phyloP scores from a whole-genome alignment of 2,113 vertebrate species.

The Tiliqua scincoides region DNA sequence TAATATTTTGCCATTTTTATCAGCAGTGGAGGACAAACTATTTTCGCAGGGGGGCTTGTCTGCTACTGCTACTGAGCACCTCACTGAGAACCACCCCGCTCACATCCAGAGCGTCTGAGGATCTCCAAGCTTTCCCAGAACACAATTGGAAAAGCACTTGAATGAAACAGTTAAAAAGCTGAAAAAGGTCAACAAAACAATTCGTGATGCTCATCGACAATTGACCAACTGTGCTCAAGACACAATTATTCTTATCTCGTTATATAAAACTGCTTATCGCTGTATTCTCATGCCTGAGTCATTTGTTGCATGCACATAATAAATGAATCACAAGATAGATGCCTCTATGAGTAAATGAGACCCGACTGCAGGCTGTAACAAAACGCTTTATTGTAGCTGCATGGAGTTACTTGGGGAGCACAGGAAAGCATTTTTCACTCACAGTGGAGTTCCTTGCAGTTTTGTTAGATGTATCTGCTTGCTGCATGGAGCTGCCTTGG shows the following conservation, averaged over 20 bases:
- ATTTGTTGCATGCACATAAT: neutral
- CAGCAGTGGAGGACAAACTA: no score
- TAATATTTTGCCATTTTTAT: no score
- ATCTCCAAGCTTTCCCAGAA: no score
- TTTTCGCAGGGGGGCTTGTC: no score
- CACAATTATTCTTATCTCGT: neutral
- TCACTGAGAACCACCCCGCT: no score
- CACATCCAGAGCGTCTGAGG: no score
- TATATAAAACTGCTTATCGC: neutral
- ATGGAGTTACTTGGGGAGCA: neutral
- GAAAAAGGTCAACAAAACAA: neutral
- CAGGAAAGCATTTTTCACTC: constrained; percentile 9
- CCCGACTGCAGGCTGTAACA: neutral
- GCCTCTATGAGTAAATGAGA: neutral
- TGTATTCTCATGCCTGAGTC: neutral
- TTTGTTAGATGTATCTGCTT: neutral
- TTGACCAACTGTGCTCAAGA: neutral
- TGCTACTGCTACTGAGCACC: no score
- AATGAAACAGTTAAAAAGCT: neutral
- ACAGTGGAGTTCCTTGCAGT: neutral
- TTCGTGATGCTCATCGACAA: neutral
- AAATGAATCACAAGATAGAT: neutral
- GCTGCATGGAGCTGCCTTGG: neutral
- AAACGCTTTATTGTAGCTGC: neutral
- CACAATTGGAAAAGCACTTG: neutral